Base-by-base conservation (phyloP, 2,888 invertebrate genomes). In the Dicycla oo region DNA sequence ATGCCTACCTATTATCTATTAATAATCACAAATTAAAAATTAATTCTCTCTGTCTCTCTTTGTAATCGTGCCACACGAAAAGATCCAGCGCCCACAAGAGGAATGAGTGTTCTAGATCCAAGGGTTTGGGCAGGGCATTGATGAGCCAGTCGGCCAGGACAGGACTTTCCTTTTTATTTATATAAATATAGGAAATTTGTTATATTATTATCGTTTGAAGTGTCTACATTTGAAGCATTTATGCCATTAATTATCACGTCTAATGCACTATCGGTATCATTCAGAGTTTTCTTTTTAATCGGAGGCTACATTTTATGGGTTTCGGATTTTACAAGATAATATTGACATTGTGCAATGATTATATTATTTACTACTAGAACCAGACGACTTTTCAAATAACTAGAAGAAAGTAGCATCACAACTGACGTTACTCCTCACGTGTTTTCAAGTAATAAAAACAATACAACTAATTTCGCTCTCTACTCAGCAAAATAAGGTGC, bases 141-240 rank as follows among this genome's bases (percentile, higher is more conserved):
- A n/a, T n/a, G n/a, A n/a, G n/a, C n/a, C n/a, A n/a, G n/a, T n/a
- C n/a, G n/a, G n/a, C n/a, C n/a, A n/a, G n/a, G n/a, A n/a, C n/a
- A n/a, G n/a, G n/a, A n/a, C n/a, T n/a, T n/a, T n/a, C n/a, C n/a
- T n/a, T n/a, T n/a, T n/a, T n/a, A n/a, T n/a, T n/a, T n/a, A n/a
- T n/a, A n/a, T n/a, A n/a, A n/a, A 30, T 11, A 15, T 40, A 30
- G 54, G 34, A 60, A 60, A 18, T 23, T 56, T 3, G n/a, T 61
- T 43, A 34, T 60, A 57, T 30, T 13, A 64, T 56, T 23, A 62
- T 45, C 30, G 11, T 38, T 61, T 18, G 51, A 40, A 49, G 40
- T 78, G 23, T 51, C 3, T 68, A 53, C 30, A 23, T 47, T 45
- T 53, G 13, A 30, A 51, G 13, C 11, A n/a, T 34, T 18, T 54